These are phyloP conservation scores for Ceratothoa steindachneri DNA, from an alignment of 2,888 invertebrate genomes.

Conservation along the genomic window DNA sequence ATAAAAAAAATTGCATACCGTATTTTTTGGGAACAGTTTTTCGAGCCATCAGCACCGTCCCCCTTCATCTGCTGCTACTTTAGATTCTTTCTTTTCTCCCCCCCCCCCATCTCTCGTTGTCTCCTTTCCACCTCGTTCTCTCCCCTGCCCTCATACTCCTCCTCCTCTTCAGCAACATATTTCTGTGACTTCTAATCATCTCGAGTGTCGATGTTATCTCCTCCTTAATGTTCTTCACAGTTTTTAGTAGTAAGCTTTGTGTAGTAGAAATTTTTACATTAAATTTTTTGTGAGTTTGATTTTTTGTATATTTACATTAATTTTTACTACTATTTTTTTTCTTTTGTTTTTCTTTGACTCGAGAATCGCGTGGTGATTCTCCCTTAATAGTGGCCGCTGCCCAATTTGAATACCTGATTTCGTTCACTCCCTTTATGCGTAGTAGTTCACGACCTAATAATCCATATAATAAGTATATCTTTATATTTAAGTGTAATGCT, in stretches of 20 bases:
- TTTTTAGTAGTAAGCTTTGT: not conserved
- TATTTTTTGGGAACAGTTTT: not conserved
- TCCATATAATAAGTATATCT: constrained; percentile 3
- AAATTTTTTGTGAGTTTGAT: not conserved
- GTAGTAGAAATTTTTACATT: not conserved
- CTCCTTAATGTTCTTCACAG: not conserved
- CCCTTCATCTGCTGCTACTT: not conserved
- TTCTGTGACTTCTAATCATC: not conserved
- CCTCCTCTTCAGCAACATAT: not conserved
- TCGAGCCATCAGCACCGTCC: not conserved
- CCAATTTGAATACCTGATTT: not conserved
- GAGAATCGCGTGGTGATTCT: not conserved
- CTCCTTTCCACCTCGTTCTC: too few species aligned
- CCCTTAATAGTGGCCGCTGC: not conserved
- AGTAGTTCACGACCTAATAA: not conserved
- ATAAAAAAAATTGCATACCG: too few species aligned
- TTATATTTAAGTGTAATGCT: constrained; percentile 4
- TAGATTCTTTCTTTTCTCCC: not conserved
- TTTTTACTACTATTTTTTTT: not conserved
- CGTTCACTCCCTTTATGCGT: not conserved
- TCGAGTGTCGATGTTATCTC: not conserved
- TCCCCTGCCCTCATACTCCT: too few species aligned
- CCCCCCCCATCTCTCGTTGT: not conserved
- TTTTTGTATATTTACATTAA: not conserved
- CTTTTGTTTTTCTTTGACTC: not conserved